These are phyloP conservation scores for Gopherus evgoodei DNA, from an alignment of 2,113 vertebrate species.

Conservation along the genomic window DNA sequence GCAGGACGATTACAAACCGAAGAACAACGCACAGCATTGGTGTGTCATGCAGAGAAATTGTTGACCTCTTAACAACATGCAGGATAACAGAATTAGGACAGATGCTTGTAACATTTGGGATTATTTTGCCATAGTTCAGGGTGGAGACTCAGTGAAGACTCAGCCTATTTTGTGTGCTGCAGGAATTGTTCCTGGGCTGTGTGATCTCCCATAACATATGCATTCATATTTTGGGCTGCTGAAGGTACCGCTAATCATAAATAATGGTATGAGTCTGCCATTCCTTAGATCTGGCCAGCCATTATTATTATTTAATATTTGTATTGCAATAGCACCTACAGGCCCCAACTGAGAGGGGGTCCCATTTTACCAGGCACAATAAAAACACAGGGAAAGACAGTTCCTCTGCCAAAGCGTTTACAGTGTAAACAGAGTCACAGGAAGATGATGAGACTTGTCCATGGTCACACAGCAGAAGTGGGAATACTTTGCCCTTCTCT, in stretches of 20 bases:
- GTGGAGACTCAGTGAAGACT: not conserved
- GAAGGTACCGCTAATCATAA: not conserved
- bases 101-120: not conserved
- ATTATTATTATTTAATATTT: not conserved
- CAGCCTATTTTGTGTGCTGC: not conserved
- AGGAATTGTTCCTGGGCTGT: not conserved
- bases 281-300: not conserved
- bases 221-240: not conserved
- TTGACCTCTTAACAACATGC: not conserved
- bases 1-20: not conserved
- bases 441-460: not conserved
- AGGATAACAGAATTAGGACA: rapidly evolving
- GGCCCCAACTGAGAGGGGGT: not conserved
- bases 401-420: not conserved
- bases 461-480: not conserved
- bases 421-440: not conserved
- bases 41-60: not conserved
- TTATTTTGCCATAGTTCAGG: not conserved
- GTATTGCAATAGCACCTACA: not conserved
- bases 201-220: not conserved
- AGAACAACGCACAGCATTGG: not conserved
- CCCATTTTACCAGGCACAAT: not conserved
- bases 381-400: not conserved
- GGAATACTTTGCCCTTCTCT: not conserved
- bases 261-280: not conserved